Percentiles rank a stretch among this genome's conserved stretches.
Evolutionary conservation across 2,797 vertebrate species (phyloP).

Genomic region (Enteromius anoplus): DNA sequence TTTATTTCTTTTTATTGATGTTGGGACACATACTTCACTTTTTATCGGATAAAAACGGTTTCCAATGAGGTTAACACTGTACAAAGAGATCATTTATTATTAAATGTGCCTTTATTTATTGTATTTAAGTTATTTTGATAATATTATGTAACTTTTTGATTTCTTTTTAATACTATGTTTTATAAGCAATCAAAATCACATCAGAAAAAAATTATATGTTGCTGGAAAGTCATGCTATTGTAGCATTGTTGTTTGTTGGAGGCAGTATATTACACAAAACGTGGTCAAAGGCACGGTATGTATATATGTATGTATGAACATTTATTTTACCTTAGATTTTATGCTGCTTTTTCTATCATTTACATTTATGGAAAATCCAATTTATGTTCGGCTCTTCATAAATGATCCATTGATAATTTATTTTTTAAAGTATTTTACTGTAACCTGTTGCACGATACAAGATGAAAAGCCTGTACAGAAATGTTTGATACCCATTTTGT

Average conservation of each 20-base stretch:
- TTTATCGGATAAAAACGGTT: not conserved
- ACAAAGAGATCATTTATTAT: not conserved
- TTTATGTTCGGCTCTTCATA: constrained; percentile 14
- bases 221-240: not conserved
- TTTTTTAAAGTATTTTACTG: constrained; percentile 51
- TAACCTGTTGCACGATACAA: constrained; percentile 31
- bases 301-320: constrained; percentile 9
- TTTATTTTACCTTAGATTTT: not conserved
- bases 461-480: constrained; percentile 28
- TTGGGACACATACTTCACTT: not conserved
- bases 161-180: constrained; percentile 10
- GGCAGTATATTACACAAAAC: not conserved
- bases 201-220: not conserved
- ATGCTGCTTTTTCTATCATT: constrained; percentile 12
- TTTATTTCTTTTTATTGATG: not conserved
- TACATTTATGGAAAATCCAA: constrained; percentile 4
- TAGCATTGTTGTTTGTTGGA: constrained; percentile 13
- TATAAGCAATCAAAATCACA: not conserved
- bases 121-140: not conserved
- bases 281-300: not conserved
- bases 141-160: not conserved
- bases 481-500: constrained; percentile 9
- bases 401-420: constrained; percentile 33
- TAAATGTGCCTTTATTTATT: constrained; percentile 4
- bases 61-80: not conserved